A percentile compares a stretch with the other conserved stretches of the same genome.
Conservation (phyloP, 2,113 vertebrate species). For the Silurus glanis region DNA sequence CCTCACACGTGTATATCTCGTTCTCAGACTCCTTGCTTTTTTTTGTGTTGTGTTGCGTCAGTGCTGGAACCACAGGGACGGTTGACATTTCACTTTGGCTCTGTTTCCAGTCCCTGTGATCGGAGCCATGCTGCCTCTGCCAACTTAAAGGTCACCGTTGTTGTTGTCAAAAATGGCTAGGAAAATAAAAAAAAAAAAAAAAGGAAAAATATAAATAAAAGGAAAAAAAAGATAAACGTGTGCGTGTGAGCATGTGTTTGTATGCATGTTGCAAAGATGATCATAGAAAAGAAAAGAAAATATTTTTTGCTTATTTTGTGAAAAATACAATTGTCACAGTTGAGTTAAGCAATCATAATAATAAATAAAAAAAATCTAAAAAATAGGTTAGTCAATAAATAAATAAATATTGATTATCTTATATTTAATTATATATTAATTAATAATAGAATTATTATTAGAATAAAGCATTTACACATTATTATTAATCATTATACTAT, state of each 20-base stretch:
- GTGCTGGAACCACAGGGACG: constrained; percentile 75
- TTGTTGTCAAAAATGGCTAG: constrained; percentile 76
- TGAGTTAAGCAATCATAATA: not conserved
- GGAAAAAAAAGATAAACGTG: constrained; percentile 40
- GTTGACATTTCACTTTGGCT: constrained; percentile 81
- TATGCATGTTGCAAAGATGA: constrained; percentile 10
- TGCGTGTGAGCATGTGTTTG: constrained; percentile 26
- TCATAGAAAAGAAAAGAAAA: not conserved
- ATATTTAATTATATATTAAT: too few species aligned
- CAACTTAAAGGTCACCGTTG: constrained; percentile 78
- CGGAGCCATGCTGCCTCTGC: constrained; percentile 73
- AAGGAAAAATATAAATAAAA: constrained; percentile 25
- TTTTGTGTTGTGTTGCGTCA: constrained; percentile 70
- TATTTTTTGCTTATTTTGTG: too few species aligned
- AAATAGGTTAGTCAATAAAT: not conserved
- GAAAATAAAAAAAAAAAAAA: too few species aligned
- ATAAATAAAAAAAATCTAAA: not conserved
- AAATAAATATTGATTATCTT: not conserved
- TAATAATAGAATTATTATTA: too few species aligned
- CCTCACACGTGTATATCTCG: constrained; percentile 27
- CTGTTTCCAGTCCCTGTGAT: constrained; percentile 75
- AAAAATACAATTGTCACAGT: not conserved
- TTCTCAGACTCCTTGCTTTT: constrained; percentile 21
- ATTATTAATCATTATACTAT: too few species aligned
- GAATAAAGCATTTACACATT: too few species aligned